Evolutionary conservation across 2,113 vertebrate species (phyloP).

Genomic region (Leptocoma aspasia): DNA sequence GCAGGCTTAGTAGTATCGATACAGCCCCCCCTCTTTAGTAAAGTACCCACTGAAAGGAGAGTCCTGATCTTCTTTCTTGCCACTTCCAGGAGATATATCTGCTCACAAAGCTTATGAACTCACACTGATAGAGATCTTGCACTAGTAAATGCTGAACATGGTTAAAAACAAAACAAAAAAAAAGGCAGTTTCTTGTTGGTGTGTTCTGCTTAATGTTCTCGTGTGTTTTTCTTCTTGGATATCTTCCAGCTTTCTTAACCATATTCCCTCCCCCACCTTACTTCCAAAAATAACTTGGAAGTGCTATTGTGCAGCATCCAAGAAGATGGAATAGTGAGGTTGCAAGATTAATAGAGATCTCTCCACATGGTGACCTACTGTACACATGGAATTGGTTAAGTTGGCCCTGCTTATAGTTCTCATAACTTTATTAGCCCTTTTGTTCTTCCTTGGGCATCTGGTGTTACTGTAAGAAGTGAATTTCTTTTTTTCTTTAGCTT

Average conservation of each 20-base stretch:
- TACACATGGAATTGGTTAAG: conserved; percentile 3
- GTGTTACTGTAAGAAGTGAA: not conserved
- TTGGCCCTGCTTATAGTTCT: not conserved
- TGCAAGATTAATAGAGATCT: conserved; percentile 27
- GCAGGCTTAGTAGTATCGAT: not conserved
- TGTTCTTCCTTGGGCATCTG: conserved; percentile 13
- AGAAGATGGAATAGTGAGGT: not conserved
- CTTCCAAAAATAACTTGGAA: conserved; percentile 36
- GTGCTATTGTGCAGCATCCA: conserved; percentile 26
- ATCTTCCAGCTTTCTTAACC: conserved; percentile 13
- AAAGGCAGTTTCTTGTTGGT: not conserved
- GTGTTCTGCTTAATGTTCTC: not conserved
- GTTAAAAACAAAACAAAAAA: not conserved
- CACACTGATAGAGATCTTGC: not conserved
- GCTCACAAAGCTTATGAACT: not conserved
- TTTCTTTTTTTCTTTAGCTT: not conserved
- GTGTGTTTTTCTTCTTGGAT: not conserved
- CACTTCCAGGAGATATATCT: not conserved
- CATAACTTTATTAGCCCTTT: not conserved
- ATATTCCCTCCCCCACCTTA: conserved; percentile 26
- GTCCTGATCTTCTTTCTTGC: not conserved
- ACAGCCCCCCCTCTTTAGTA: not conserved
- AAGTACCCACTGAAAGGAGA: not conserved
- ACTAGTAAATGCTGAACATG: not conserved
- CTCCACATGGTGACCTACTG: conserved; percentile 42